These are phyloP conservation scores for Melanotaenia nigrans DNA, from an alignment of 2,797 vertebrate species.

Conservation along the genomic window DNA sequence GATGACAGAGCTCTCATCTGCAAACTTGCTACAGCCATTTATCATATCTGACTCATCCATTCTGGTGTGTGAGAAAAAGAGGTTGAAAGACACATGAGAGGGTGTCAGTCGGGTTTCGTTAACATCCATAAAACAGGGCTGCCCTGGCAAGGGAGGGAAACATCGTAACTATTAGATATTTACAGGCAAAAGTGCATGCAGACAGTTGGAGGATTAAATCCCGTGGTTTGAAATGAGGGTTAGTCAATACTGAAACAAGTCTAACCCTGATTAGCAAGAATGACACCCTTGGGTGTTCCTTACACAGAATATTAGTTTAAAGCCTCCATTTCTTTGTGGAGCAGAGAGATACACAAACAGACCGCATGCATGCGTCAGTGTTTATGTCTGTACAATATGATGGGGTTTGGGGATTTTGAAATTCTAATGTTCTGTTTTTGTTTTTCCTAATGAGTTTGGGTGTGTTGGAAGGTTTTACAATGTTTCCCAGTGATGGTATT, in stretches of 20 bases:
- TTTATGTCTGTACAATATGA: slow-evolving; percentile 28
- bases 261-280: slow-evolving; percentile 65
- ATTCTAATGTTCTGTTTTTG: slow-evolving; percentile 14
- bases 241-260: slow-evolving; percentile 48
- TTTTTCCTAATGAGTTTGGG: slow-evolving; percentile 30
- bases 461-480: slow-evolving; percentile 14
- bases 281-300: slow-evolving; percentile 64
- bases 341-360: neutral
- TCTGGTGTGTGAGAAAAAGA: slow-evolving; percentile 24
- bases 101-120: slow-evolving; percentile 65
- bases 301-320: slow-evolving; percentile 49
- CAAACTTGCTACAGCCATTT: slow-evolving; percentile 45
- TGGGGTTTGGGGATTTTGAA: slow-evolving; percentile 6
- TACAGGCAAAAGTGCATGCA: neutral
- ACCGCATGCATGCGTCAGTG: slow-evolving; percentile 27
- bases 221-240: slow-evolving; percentile 34
- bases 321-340: slow-evolving; percentile 27
- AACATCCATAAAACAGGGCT: slow-evolving; percentile 36
- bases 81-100: slow-evolving; percentile 7
- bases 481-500: slow-evolving; percentile 6
- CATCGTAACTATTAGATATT: slow-evolving; percentile 31
- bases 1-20: slow-evolving; percentile 55
- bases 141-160: slow-evolving; percentile 32
- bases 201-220: slow-evolving; percentile 42
- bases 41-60: slow-evolving; percentile 55